Evolutionary conservation across 2,888 invertebrate genomes (phyloP).

Genomic region (Andrena bucephala): DNA sequence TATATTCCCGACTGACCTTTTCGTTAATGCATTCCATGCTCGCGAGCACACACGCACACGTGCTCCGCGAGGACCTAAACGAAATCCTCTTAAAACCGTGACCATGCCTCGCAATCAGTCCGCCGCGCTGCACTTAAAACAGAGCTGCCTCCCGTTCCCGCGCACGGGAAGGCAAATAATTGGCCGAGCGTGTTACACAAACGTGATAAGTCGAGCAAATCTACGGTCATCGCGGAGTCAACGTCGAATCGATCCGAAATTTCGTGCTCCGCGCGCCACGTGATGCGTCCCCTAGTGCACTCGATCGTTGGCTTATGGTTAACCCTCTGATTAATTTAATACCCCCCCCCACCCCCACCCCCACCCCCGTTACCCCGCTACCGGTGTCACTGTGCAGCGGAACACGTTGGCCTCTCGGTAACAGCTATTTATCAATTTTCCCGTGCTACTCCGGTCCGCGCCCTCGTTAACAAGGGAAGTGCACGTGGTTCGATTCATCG

Average conservation of each 20-base stretch:
- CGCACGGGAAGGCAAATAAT: too few species aligned
- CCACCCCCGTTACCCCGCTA: background rate
- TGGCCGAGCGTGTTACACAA: too few species aligned
- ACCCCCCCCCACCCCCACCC: background rate
- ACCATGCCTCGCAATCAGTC: background rate
- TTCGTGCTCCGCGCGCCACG: background rate
- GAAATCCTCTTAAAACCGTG: slow-evolving; percentile 7
- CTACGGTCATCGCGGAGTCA: too few species aligned
- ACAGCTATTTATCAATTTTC: too few species aligned
- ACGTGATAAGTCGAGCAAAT: too few species aligned
- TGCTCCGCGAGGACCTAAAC: background rate
- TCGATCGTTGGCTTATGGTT: background rate
- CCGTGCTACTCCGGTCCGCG: too few species aligned
- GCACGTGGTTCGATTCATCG: too few species aligned
- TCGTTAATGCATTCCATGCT: background rate
- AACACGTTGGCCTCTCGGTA: too few species aligned
- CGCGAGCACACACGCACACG: too few species aligned
- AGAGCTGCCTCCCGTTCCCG: too few species aligned
- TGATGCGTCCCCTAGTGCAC: background rate
- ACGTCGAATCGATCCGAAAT: background rate
- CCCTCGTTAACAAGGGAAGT: too few species aligned
- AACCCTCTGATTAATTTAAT: background rate
- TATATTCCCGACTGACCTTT: background rate
- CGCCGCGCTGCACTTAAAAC: too few species aligned
- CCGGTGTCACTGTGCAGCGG: background rate